Evolutionary conservation across 2,888 invertebrate genomes (phyloP), one percentile per base, ranked within the genome.

Genomic region (Camponotus fellah): DNA sequence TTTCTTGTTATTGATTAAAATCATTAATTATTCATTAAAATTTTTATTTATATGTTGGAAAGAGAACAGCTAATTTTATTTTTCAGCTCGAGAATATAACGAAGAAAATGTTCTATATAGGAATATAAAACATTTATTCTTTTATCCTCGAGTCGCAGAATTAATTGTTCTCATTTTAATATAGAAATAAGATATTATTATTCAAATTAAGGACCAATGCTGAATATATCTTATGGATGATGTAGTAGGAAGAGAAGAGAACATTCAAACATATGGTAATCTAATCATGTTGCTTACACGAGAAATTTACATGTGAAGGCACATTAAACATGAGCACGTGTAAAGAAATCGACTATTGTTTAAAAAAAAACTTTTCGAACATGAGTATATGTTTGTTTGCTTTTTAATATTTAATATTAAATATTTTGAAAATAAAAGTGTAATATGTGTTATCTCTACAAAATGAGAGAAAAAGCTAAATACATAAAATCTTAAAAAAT

Each of bases 91-190:
- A 56, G 21, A 68, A 3, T n/a, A n/a, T 58, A 69, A 69, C 3
- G 32, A 43, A 14, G 14, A 6, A 43, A 77, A 21, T 46, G 43
- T 43, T 32, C 43, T 9, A 14, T 14, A 14, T 56, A 14, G 3
- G 43, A 40, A 60, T 10, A 58, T 12, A 43, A 43, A 56, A 77
- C 56, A 37, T 77, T 34, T 12, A 9, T 43, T 68, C 69, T 69
- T 69, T 58, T 68, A 34, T 9, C 2, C 56, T n/a, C 17, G 2
- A 43, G 49, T 43, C 69, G 12, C 12, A 43, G 34, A 79, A 69
- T 69, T 79, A 79, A 79, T 69, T 68, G 76, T 68, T 34, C 69
- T 69, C 17, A 4, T 58, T 69, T 32, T 10, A 58, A 58, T 9
- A 37, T 62, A 14, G 56, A 43, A 10, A 34, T 69, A 68, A 34